Conservation (phyloP, 2,888 invertebrate species). For the Chloromyia formosa region DNA sequence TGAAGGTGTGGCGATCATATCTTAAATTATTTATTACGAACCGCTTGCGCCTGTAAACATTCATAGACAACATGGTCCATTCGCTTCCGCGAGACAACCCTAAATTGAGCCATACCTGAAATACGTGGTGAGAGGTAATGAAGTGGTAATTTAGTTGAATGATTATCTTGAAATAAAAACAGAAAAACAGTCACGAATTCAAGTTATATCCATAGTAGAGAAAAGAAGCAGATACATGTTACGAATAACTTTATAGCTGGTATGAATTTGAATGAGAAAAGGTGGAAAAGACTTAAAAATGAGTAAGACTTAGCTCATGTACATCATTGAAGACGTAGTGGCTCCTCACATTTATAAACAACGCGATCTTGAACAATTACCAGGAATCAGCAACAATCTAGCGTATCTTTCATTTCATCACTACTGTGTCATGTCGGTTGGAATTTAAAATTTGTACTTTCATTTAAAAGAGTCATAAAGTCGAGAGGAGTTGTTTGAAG, state of each 20-base stretch:
- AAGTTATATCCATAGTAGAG: background rate
- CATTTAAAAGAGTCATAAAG: constrained; percentile 15
- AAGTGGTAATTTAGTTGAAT: constrained; percentile 10
- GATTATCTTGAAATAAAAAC: background rate
- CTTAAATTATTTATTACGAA: too few relatives aligned
- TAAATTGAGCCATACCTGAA: constrained; percentile 11
- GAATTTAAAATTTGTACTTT: constrained; percentile 30
- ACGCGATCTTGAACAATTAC: too few relatives aligned
- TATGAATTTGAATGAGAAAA: constrained; percentile 18
- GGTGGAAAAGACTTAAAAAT: too few relatives aligned
- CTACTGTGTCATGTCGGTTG: constrained; percentile 10
- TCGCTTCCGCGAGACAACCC: background rate
- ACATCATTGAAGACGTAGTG: too few relatives aligned
- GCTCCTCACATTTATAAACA: too few relatives aligned
- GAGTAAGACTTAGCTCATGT: too few relatives aligned
- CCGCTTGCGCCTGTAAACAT: too few relatives aligned
- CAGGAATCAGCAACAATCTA: too few relatives aligned
- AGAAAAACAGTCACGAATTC: constrained; percentile 1
- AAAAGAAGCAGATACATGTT: too few relatives aligned
- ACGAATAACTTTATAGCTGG: background rate
- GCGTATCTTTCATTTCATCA: constrained; percentile 24
- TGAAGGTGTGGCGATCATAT: too few relatives aligned
- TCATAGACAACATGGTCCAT: too few relatives aligned
- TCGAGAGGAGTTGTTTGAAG: background rate
- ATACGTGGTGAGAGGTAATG: background rate